phyloP scores from a whole-genome alignment of 2,797 vertebrate species.

The Vespertilio murinus region DNA sequence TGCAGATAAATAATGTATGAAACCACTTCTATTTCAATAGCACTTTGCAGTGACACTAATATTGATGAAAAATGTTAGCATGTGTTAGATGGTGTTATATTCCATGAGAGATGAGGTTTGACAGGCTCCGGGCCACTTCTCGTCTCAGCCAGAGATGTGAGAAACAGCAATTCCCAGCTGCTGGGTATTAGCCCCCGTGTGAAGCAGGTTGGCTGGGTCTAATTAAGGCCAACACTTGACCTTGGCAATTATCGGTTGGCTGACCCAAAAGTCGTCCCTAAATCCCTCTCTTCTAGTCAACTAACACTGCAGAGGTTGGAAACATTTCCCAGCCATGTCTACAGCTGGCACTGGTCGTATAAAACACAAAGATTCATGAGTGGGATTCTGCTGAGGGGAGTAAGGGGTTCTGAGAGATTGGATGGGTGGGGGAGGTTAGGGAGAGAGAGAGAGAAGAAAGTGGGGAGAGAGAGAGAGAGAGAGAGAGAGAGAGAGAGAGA shows the following conservation, averaged over 20 bases:
- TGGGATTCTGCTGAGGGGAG: neutral
- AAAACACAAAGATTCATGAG: neutral
- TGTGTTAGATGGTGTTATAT: neutral
- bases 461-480: no score
- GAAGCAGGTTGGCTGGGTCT: neutral
- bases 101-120: neutral
- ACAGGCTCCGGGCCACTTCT: neutral
- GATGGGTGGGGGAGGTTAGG: no score
- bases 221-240: neutral
- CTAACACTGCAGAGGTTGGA: neutral
- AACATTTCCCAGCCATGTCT: neutral
- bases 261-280: neutral
- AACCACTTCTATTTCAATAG: conserved; percentile 48
- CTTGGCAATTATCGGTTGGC: neutral
- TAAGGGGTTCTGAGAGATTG: neutral
- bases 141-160: neutral
- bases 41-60: conserved; percentile 9
- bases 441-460: no score
- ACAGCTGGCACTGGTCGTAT: neutral
- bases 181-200: neutral
- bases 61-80: conserved; percentile 50
- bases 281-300: neutral
- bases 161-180: neutral
- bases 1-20: conserved; percentile 50
- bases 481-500: no score